Evolutionary conservation across 1,140 invertebrate genomes (phyloP).

Genomic region (Holcopasites calliopsidis): DNA sequence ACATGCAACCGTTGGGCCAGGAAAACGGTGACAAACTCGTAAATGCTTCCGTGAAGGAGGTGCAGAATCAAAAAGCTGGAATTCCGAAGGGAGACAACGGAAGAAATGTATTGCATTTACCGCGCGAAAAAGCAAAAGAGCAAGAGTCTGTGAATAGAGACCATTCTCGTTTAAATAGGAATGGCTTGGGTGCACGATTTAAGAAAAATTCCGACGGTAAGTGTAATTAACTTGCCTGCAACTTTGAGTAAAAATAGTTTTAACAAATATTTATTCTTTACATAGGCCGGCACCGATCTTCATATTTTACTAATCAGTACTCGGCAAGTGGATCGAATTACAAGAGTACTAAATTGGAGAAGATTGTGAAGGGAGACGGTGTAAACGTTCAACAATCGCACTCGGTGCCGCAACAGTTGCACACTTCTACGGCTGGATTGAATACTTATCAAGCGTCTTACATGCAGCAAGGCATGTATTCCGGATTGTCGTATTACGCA

Average conservation of each 20-base stretch:
- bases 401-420: neutral
- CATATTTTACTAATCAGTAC: conserved; percentile 26
- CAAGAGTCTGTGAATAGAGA: conserved; percentile 42
- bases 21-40: neutral
- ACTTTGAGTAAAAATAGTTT: neutral
- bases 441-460: conserved; percentile 42
- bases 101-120: conserved; percentile 6
- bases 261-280: neutral
- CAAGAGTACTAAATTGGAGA: neutral
- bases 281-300: conserved; percentile 43
- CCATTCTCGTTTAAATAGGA: conserved; percentile 36
- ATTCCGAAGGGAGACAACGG: neutral
- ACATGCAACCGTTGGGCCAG: neutral
- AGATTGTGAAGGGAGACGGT: conserved; percentile 15
- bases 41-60: conserved; percentile 14
- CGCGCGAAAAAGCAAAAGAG: conserved; percentile 25
- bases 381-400: neutral
- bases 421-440: neutral
- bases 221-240: neutral
- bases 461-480: conserved; percentile 51
- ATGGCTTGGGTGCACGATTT: conserved; percentile 58
- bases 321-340: neutral
- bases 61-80: conserved; percentile 7
- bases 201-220: conserved; percentile 63
- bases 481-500: conserved; percentile 39